Evolutionary conservation across 1,140 invertebrate genomes (phyloP), one percentile per base, ranked within the genome.

Genomic region (Drosophila repleta): DNA sequence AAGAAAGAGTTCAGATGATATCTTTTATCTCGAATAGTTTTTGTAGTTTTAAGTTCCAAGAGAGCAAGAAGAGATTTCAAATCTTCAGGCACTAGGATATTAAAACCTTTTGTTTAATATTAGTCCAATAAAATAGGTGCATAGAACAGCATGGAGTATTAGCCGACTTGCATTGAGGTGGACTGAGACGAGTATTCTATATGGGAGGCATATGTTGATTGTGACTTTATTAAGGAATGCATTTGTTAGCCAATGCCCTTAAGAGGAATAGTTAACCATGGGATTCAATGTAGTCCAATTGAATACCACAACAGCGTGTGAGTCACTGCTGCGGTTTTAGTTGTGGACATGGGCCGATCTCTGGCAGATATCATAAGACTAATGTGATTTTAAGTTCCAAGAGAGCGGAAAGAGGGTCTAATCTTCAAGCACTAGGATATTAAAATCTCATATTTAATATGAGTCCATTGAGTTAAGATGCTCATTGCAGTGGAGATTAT

Each of bases 201-300:
- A 52, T 11, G 13, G 13, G 15, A 53, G 13, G 3, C 11, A 39
- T 4, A 13, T 56, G 53, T 60, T 41, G 52, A 55, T 63, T 62
- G 69, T 32, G 15, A 65, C 81, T 80, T 85, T 84, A 85, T 85
- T 80, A 84, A 85, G 81, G 70, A 73, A 26, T 17, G 55, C 75
- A 84, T 69, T 35, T 80, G 79, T 57, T 4, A 83, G 73, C 7
- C 79, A 53, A 79, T 84, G 80, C 51, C 76, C 79, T 84, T 83
- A 79, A 84, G 76, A 79, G 76, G 76, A 83, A 83, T 78, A 78
- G 61, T 37, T 55, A 67, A 73, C 32, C 76, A 73, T 78, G 76
- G 75, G 68, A 0, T 68, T 78, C 37, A 2, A 2, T 78, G 21
- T 77, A 35, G 75, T 77, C 75, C 75, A 77, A 48, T 41, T 77